Evolutionary conservation across 1,140 invertebrate genomes (phyloP).

Genomic region (Polyergus mexicanus): DNA sequence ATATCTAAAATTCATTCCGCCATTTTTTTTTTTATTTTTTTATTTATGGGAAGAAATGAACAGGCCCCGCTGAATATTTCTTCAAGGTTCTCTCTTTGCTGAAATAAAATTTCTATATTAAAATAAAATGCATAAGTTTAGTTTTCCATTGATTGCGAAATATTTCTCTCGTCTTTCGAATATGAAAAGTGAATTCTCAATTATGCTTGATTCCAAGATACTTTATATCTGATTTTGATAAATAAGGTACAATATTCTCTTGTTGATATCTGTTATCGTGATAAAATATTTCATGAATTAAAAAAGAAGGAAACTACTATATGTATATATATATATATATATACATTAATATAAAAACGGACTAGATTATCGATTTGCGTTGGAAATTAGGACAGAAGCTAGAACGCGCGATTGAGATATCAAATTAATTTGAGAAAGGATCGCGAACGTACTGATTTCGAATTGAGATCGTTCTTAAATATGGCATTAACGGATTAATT

Average conservation of each 20-base stretch:
- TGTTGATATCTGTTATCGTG: background rate
- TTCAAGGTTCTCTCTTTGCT: background rate
- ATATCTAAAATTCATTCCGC: conserved; percentile 41
- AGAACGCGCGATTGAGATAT: background rate
- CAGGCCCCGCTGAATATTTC: conserved; percentile 14
- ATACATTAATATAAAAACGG: background rate
- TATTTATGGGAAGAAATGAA: background rate
- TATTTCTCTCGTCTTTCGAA: background rate
- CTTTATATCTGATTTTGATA: background rate
- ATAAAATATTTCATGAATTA: background rate
- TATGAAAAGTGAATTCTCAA: background rate
- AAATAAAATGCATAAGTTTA: conserved; percentile 3
- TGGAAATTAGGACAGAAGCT: background rate
- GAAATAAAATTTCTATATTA: background rate
- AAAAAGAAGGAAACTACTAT: background rate
- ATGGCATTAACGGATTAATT: conserved; percentile 56
- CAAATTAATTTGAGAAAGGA: background rate
- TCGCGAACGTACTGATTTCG: conserved; percentile 23
- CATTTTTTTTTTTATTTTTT: conserved; percentile 10
- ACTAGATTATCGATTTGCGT: background rate
- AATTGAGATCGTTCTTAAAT: conserved; percentile 56
- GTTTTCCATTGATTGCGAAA: background rate
- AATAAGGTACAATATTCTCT: background rate
- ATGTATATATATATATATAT: too few species aligned
- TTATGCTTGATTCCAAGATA: background rate